These are phyloP conservation scores for Eudyptes chrysolophus DNA, from an alignment of 2,113 vertebrate genomes.

Conservation along the genomic window DNA sequence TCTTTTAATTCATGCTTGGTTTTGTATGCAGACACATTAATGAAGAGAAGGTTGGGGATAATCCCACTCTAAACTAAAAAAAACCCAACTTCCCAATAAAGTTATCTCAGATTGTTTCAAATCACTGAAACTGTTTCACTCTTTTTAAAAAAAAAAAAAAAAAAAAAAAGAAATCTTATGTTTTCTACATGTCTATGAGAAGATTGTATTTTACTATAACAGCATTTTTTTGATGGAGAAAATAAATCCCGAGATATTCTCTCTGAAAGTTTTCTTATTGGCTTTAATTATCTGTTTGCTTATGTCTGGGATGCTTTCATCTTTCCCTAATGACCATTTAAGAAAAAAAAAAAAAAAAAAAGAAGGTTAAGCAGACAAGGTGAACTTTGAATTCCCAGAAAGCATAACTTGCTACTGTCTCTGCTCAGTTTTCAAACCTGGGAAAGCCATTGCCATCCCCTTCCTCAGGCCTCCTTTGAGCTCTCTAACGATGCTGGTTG, in stretches of 20 bases:
- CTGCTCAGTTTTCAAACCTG: not conserved
- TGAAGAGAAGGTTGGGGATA: not conserved
- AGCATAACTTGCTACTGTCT: not conserved
- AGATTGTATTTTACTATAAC: not conserved
- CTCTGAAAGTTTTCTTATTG: not conserved
- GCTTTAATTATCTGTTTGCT: not conserved
- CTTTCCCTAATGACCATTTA: not conserved
- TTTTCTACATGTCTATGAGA: not conserved
- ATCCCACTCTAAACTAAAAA: not conserved
- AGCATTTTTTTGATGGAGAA: not conserved
- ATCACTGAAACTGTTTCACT: not conserved
- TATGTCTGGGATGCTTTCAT: not conserved
- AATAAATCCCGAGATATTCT: not conserved
- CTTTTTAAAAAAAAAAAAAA: not conserved
- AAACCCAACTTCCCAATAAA: not conserved
- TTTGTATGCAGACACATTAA: not conserved
- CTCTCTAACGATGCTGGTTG: not conserved
- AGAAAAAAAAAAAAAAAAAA: not conserved
- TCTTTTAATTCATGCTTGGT: not conserved
- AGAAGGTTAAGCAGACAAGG: not conserved
- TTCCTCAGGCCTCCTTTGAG: not conserved
- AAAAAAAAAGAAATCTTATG: not conserved
- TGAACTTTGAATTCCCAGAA: not conserved
- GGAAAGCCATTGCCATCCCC: not conserved
- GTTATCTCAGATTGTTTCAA: not conserved